Percentiles rank a stretch among this genome's conserved stretches.
Conservation (phyloP, 2,888 invertebrate genomes). For the Eristalinus aeneus region DNA sequence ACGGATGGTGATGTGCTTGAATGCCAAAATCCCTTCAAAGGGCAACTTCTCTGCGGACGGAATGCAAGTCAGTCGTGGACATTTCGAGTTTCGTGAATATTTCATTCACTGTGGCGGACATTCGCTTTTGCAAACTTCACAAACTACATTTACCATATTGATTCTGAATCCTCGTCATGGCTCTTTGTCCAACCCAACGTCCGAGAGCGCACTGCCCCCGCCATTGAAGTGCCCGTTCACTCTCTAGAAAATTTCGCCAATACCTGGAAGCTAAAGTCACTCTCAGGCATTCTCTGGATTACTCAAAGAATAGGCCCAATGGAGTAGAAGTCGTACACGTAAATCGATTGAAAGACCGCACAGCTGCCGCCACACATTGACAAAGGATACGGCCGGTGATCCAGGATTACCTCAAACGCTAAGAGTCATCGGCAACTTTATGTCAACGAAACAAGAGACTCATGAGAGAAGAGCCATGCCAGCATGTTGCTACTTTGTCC, state of each 20-base stretch:
- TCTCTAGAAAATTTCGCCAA: background rate
- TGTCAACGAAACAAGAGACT: background rate
- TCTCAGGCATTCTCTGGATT: background rate
- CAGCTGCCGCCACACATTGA: background rate
- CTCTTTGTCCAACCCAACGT: conserved; percentile 1
- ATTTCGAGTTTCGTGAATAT: background rate
- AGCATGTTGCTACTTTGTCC: background rate
- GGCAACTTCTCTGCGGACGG: background rate
- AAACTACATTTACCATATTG: background rate
- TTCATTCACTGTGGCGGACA: background rate
- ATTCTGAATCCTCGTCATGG: background rate
- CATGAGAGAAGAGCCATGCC: background rate
- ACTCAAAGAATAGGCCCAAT: background rate
- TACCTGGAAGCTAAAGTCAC: background rate
- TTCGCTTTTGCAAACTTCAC: background rate
- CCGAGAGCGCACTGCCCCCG: background rate
- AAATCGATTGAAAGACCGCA: background rate
- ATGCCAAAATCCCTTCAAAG: background rate
- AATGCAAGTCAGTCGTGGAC: background rate
- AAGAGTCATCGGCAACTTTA: background rate
- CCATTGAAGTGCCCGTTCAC: background rate
- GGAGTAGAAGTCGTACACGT: background rate
- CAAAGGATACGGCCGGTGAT: background rate
- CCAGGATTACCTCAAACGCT: background rate
- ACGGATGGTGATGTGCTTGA: background rate